Percentiles rank a stretch among this genome's conserved stretches.
These are phyloP conservation scores for Eriocheir sinensis DNA, from an alignment of 1,140 invertebrate species.

Conservation along the genomic window DNA sequence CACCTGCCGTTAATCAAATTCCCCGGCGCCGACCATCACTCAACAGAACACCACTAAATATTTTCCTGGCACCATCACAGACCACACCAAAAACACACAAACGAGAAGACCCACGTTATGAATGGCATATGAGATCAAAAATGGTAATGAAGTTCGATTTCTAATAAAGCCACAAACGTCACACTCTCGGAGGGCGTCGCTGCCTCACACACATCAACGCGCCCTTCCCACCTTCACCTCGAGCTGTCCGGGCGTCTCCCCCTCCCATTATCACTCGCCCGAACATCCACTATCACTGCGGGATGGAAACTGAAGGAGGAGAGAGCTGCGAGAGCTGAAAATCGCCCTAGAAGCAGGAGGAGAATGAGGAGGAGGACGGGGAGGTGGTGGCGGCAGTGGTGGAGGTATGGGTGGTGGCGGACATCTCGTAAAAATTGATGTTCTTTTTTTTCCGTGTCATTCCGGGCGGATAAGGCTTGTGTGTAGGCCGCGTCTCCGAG, in stretches of 20 bases:
- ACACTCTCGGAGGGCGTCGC: background rate
- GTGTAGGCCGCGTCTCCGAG: slow-evolving; percentile 17
- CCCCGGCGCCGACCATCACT: background rate
- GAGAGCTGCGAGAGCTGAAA: background rate
- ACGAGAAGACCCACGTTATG: no score
- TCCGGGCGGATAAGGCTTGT: slow-evolving; percentile 41
- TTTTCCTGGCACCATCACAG: background rate
- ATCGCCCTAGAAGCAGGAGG: background rate
- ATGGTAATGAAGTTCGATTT: background rate
- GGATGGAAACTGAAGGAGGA: slow-evolving; percentile 48
- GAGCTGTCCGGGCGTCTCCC: background rate
- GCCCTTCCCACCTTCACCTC: background rate
- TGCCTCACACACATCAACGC: background rate
- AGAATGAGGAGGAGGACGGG: slow-evolving; percentile 14
- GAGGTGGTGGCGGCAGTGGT: background rate
- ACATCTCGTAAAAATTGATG: slow-evolving; percentile 62
- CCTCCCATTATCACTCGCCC: background rate
- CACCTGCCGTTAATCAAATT: background rate
- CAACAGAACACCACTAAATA: background rate
- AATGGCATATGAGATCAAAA: background rate
- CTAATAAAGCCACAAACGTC: background rate
- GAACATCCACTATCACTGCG: slow-evolving; percentile 42
- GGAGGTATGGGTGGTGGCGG: slow-evolving; percentile 1
- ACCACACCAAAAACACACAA: background rate
- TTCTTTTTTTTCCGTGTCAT: slow-evolving; percentile 51